Base-by-base conservation (phyloP, 2,888 invertebrate genomes). In the Nemotelus nigrinus region DNA sequence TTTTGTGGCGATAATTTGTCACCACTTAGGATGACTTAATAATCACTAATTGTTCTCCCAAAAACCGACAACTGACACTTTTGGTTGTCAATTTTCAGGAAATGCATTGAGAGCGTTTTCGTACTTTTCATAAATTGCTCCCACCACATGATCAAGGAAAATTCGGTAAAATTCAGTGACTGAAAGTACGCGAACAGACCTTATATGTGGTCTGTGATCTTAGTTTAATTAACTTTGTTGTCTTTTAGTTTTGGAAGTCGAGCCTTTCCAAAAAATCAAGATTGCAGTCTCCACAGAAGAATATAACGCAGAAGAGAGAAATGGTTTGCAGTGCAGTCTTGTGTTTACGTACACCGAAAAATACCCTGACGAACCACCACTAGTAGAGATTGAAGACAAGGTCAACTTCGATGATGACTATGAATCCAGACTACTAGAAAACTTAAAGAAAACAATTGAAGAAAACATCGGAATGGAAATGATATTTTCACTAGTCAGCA, bases 401-500 rank as follows among this genome's bases (percentile, higher is more conserved):
- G 92, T 93, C 79, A 94, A 96, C 85, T 93, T 97, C 82, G 92
- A 93, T 78, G 92, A 92, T 63, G 89, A 89, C 45, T 92, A 93
- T 81, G 90, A 91, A 82, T 85, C 89, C 78, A 89, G 91, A 81
- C 86, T 96, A 45, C 88, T 92, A 77, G 87, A 90, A 80, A 92
- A 93, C 87, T 88, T 96, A 81, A 84, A 88, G 2, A 78, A 82
- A 39, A 85, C 85, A 1, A 94, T 93, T 77, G 89, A 93, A 80
- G 96, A 96, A 85, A 98, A 97, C 88, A 85, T 98, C 75, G 99
- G 99, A 2, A 98, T 96, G 94, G 98, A 96, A 55, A 98, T 99
- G 97, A 92, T 98, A 60, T 99, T 98, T 86, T 97, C 97, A 44
- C 87, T 99, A 82, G 97, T 98, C 7, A 96, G 97, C 57, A 93